Evolutionary conservation across 2,888 invertebrate genomes (phyloP).

Genomic region (Leptothorax acervorum): DNA sequence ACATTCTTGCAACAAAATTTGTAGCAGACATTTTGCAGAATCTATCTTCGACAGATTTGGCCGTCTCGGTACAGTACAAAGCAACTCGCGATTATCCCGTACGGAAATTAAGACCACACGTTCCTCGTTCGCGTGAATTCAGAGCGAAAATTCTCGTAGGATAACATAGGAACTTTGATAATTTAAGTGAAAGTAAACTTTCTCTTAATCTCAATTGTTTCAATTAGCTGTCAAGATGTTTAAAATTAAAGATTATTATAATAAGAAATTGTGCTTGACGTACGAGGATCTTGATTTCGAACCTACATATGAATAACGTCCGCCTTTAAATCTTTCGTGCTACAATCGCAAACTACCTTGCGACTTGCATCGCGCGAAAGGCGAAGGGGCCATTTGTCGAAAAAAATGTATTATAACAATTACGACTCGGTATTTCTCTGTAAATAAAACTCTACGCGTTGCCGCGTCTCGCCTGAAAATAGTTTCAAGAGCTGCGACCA

Average conservation of each 20-base stretch:
- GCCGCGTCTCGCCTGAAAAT: background rate
- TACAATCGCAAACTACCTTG: background rate
- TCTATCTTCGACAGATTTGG: background rate
- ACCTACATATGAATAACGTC: background rate
- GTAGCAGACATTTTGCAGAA: background rate
- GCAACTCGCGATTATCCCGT: background rate
- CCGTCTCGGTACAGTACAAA: background rate
- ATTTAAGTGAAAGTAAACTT: slow-evolving; percentile 4
- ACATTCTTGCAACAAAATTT: background rate
- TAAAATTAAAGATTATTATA: slow-evolving; percentile 5
- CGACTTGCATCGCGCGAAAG: slow-evolving; percentile 1
- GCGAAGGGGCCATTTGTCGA: background rate
- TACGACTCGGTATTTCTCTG: background rate
- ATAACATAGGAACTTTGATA: background rate
- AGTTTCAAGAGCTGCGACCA: background rate
- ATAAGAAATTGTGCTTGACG: background rate
- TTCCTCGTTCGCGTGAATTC: background rate
- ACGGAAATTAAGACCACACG: background rate
- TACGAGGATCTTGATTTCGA: background rate
- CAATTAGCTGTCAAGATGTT: background rate
- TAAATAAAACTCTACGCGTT: slow-evolving; percentile 1
- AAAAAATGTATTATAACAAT: background rate
- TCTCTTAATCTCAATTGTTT: background rate
- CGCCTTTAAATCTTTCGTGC: slow-evolving; percentile 2
- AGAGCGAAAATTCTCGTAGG: background rate